Evolutionary conservation across 1,140 invertebrate genomes (phyloP).

Genomic region (Hestina assimilis): DNA sequence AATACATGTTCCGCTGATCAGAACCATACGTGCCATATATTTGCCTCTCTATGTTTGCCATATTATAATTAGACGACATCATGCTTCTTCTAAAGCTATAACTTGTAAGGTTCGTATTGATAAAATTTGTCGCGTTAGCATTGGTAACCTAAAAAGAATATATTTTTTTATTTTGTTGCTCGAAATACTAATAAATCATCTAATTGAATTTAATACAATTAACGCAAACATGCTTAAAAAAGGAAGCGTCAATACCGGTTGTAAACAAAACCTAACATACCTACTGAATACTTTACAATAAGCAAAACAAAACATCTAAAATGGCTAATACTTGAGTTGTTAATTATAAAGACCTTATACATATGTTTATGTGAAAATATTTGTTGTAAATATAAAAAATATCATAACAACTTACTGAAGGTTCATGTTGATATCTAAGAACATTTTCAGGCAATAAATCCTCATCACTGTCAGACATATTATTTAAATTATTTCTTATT

Average conservation of each 20-base stretch:
- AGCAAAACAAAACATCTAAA: no score
- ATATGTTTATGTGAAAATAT: no score
- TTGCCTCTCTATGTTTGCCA: constrained; percentile 30
- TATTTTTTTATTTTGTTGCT: no score
- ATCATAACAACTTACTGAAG: constrained; percentile 24
- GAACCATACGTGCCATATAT: constrained; percentile 30
- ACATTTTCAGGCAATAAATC: constrained; percentile 32
- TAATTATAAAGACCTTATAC: no score
- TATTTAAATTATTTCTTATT: no score
- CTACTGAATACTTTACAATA: no score
- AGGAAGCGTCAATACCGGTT: no score
- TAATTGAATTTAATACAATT: no score
- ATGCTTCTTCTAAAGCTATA: constrained; percentile 32
- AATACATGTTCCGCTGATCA: constrained; percentile 43
- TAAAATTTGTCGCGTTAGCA: constrained; percentile 27
- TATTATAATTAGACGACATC: constrained; percentile 33
- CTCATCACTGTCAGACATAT: constrained; percentile 41
- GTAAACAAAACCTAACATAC: no score
- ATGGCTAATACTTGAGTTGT: no score
- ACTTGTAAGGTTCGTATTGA: constrained; percentile 25
- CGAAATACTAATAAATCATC: no score
- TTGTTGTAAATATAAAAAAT: not conserved
- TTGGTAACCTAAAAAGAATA: constrained; percentile 33
- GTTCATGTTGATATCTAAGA: constrained; percentile 27
- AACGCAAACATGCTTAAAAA: no score